These are phyloP conservation scores for Chloromyia formosa DNA, from an alignment of 2,888 invertebrate genomes.

Conservation along the genomic window DNA sequence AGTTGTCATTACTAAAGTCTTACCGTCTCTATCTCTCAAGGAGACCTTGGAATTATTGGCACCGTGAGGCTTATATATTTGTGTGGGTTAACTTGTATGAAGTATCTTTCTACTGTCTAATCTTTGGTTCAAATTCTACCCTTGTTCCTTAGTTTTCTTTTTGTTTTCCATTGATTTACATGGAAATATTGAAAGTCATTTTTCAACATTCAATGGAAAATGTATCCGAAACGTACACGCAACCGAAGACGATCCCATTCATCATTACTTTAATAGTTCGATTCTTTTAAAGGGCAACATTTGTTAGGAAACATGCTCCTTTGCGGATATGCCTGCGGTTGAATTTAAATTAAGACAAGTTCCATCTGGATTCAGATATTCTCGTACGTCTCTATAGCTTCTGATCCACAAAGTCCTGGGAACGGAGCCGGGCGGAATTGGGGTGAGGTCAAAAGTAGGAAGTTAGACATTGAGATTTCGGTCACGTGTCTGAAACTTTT, in stretches of 20 bases:
- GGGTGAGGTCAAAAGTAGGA: background rate
- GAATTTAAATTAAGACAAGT: conserved; percentile 23
- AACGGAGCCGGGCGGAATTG: too few relatives aligned
- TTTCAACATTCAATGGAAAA: background rate
- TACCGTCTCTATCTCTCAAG: too few relatives aligned
- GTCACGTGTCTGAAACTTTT: conserved; percentile 13
- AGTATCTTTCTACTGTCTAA: too few relatives aligned
- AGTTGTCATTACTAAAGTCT: too few relatives aligned
- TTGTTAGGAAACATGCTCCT: conserved; percentile 3
- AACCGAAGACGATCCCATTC: background rate
- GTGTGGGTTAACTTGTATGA: too few relatives aligned
- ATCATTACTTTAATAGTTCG: background rate
- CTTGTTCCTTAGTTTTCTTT: too few relatives aligned
- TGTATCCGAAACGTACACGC: background rate
- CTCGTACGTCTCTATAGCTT: too few relatives aligned
- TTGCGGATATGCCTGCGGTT: conserved; percentile 5
- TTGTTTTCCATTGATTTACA: too few relatives aligned
- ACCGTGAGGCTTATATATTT: too few relatives aligned
- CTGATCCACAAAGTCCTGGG: too few relatives aligned
- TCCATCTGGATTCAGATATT: background rate
- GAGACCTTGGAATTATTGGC: too few relatives aligned
- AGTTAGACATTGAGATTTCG: background rate
- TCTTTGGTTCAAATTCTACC: too few relatives aligned
- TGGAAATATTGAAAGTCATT: background rate
- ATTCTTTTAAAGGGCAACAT: background rate